phyloP scores from a whole-genome alignment of 2,113 vertebrate genomes.

The Microcebus ravelobensis region DNA sequence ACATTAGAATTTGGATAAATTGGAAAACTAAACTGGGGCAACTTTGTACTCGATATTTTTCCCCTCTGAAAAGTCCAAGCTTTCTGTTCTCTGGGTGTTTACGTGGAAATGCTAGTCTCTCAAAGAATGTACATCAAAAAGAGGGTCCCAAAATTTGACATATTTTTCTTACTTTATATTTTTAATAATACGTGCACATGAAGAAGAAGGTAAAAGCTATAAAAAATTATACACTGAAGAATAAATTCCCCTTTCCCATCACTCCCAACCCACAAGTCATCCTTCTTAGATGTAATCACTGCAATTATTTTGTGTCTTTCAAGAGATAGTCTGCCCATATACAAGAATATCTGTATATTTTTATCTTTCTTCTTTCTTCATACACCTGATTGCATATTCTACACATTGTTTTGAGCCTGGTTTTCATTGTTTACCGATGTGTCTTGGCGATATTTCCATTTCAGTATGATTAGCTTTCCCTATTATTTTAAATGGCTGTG shows the following conservation, averaged over 20 bases:
- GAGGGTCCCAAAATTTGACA: background rate
- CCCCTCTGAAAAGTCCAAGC: background rate
- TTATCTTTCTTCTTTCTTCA: background rate
- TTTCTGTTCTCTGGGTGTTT: background rate
- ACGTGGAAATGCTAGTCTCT: background rate
- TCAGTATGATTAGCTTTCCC: slow-evolving; percentile 6
- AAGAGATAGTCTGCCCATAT: background rate
- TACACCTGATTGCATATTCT: background rate
- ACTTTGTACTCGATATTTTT: background rate
- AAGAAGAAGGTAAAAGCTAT: background rate
- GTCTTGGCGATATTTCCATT: slow-evolving; percentile 9
- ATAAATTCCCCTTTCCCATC: background rate
- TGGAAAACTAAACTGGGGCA: background rate
- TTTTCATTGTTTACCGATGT: slow-evolving; percentile 50
- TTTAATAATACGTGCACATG: slow-evolving; percentile 31
- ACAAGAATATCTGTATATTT: background rate
- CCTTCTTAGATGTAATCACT: slow-evolving; percentile 6
- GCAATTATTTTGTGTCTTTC: background rate
- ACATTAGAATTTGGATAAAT: slow-evolving; percentile 22
- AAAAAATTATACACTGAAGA: slow-evolving; percentile 7
- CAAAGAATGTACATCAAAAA: background rate
- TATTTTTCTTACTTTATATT: slow-evolving; percentile 32
- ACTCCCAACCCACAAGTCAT: background rate
- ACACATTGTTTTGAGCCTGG: slow-evolving; percentile 18
- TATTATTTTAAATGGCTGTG: slow-evolving; percentile 52